These are phyloP conservation scores for Pterobdella sp. DNA, from an alignment of 2,888 invertebrate genomes.

Conservation along the genomic window DNA sequence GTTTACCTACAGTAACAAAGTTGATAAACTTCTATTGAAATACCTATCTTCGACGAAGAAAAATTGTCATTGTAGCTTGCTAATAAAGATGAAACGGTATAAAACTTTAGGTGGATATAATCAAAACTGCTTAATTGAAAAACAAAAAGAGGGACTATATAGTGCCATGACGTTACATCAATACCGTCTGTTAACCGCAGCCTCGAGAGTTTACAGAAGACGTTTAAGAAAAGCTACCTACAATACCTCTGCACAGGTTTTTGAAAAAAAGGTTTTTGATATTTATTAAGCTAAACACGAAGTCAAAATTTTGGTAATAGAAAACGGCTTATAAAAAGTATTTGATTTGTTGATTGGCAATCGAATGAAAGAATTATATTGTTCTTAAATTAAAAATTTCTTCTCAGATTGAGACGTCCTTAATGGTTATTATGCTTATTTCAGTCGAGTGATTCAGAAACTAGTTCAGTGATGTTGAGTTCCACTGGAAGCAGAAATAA, in stretches of 20 bases:
- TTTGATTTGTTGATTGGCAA: neutral
- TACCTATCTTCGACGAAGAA: neutral
- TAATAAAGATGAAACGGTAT: neutral
- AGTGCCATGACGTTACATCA: neutral
- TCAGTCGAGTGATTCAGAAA: constrained; percentile 3
- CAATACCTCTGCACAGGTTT: neutral
- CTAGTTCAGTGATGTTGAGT: neutral
- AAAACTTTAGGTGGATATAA: neutral
- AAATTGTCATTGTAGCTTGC: neutral
- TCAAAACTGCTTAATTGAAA: too few species aligned
- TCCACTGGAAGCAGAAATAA: neutral
- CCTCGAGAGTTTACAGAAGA: constrained; percentile 8
- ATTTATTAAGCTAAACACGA: too few species aligned
- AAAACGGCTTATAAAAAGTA: neutral
- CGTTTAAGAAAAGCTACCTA: neutral
- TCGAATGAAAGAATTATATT: neutral
- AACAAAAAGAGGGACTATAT: neutral
- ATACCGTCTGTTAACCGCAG: neutral
- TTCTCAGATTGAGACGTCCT: neutral
- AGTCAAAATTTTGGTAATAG: too few species aligned
- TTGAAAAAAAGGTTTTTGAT: too few species aligned
- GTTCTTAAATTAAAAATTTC: neutral
- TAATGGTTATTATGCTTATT: too few species aligned
- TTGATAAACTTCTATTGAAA: neutral
- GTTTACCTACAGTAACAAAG: neutral